Evolutionary conservation across 2,113 vertebrate species (phyloP), one percentile per base, ranked within the genome.

Genomic region (Channa maculata): DNA sequence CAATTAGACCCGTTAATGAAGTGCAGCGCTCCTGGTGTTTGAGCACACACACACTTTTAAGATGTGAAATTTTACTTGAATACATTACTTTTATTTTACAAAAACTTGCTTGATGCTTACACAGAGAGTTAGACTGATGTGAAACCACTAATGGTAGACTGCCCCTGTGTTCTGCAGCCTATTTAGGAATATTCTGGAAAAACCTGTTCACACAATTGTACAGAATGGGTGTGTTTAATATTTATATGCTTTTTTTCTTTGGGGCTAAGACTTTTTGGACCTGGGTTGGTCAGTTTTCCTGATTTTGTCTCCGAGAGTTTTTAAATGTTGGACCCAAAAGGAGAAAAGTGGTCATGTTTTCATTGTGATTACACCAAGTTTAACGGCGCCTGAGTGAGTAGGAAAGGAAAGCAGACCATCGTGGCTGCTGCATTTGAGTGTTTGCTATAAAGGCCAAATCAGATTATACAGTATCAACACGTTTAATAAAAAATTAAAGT

Each of bases 1-100:
- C 69, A 70, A 65, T 57, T 64, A 84, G 80, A 84, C 68, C 71
- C 34, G 13, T 85, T 87, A 83, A 86, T 77, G 71, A 86, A 79
- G 83, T 78, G 68, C 5, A 75, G 43, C 41, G 39, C 75, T 77
- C 57, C 77, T 71, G 77, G 69, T 12, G 0, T 65, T 11, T 12
- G 36, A 77, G 48, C 10, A 9, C 37, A 1, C 48, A 45, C 60
- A 44, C 46, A 70, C 70, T 70, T n/a, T 73, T 64, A 43, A 65
- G 34, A 71, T 41, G 41, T 55, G 15, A 57, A 33, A 57, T 71
- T 52, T 43, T 24, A 75, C 12, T 36, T 15, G 24, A 24, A 24
- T 24, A 24, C 24, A 24, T 24, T 24, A 24, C 1, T 24, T 24
- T 24, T 24, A 24, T 24, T 24, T 24, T 24, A 24, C 24, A 24